phyloP scores from a whole-genome alignment of 2,888 invertebrate species.

The Drosophila limbata region DNA sequence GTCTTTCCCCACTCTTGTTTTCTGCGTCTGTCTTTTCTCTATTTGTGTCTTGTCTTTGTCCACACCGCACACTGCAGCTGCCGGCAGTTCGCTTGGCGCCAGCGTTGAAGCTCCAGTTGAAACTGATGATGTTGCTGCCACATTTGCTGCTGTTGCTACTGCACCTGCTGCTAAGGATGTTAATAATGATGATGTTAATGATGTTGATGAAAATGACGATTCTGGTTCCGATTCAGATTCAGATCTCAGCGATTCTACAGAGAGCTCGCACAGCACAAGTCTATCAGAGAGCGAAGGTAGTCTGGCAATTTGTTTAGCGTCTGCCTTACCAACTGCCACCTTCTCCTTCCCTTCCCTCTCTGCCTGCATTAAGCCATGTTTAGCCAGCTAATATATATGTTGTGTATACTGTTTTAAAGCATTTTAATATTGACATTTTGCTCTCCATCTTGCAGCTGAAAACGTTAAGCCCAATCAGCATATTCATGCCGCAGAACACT shows the following conservation, averaged over 20 bases:
- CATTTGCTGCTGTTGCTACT: slow-evolving; percentile 14
- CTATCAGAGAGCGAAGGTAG: slow-evolving; percentile 82
- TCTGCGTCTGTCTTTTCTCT: slow-evolving; percentile 55
- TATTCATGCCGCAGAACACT: slow-evolving; percentile 82
- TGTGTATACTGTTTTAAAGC: not conserved
- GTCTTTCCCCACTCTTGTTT: slow-evolving; percentile 32
- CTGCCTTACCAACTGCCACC: not conserved
- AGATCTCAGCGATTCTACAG: slow-evolving; percentile 86
- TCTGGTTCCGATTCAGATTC: slow-evolving; percentile 85
- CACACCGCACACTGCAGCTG: slow-evolving; percentile 76
- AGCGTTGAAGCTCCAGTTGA: slow-evolving; percentile 14
- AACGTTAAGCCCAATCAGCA: slow-evolving; percentile 79
- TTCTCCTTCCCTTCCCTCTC: slow-evolving; percentile 15
- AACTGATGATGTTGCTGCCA: slow-evolving; percentile 30
- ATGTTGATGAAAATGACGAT: slow-evolving; percentile 43
- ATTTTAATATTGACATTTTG: slow-evolving; percentile 3
- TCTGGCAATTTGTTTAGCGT: slow-evolving; percentile 54
- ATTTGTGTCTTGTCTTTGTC: slow-evolving; percentile 74
- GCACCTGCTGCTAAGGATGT: slow-evolving; percentile 24
- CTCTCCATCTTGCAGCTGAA: slow-evolving; percentile 59
- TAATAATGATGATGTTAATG: slow-evolving; percentile 47
- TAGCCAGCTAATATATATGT: slow-evolving; percentile 32
- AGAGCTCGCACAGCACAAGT: slow-evolving; percentile 85
- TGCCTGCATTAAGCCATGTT: slow-evolving; percentile 54
- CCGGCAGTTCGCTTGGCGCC: slow-evolving; percentile 59